Evolutionary conservation across 2,797 vertebrate genomes (phyloP).

Genomic region (Hozukius guyotensis): DNA sequence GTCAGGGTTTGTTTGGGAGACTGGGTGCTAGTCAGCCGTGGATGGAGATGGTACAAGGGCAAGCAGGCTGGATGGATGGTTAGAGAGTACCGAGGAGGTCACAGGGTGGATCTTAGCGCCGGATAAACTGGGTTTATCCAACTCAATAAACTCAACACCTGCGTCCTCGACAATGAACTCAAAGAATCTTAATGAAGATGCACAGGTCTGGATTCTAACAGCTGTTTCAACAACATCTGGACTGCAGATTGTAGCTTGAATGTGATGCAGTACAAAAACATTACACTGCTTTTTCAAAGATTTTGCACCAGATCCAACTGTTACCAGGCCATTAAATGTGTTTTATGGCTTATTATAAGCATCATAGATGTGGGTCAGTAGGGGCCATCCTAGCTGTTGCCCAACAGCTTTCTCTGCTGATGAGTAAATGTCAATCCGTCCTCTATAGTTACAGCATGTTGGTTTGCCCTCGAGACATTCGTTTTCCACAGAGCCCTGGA

Average conservation of each 20-base stretch:
- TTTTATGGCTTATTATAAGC: too few species aligned
- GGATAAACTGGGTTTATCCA: conserved; percentile 5
- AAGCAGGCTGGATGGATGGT: conserved; percentile 21
- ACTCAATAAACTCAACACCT: background rate
- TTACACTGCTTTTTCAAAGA: background rate
- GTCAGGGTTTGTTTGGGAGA: conserved; percentile 67
- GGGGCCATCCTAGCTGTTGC: too few species aligned
- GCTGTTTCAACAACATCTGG: conserved; percentile 21
- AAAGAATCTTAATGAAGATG: background rate
- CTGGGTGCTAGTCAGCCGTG: conserved; percentile 36
- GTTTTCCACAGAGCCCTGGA: too few species aligned
- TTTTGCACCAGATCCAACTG: background rate
- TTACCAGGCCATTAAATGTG: background rate
- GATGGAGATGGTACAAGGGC: conserved; percentile 34
- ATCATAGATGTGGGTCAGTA: background rate
- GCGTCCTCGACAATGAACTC: background rate
- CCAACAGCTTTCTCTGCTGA: too few species aligned
- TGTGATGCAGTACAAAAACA: background rate
- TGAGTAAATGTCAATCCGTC: too few species aligned
- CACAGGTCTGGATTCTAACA: background rate
- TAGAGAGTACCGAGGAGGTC: background rate
- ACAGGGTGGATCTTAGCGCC: background rate
- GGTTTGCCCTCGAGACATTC: too few species aligned
- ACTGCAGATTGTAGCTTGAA: background rate
- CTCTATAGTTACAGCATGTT: too few species aligned